These are phyloP conservation scores for Pseudococcus longispinus DNA, from an alignment of 2,888 invertebrate genomes.

Conservation along the genomic window DNA sequence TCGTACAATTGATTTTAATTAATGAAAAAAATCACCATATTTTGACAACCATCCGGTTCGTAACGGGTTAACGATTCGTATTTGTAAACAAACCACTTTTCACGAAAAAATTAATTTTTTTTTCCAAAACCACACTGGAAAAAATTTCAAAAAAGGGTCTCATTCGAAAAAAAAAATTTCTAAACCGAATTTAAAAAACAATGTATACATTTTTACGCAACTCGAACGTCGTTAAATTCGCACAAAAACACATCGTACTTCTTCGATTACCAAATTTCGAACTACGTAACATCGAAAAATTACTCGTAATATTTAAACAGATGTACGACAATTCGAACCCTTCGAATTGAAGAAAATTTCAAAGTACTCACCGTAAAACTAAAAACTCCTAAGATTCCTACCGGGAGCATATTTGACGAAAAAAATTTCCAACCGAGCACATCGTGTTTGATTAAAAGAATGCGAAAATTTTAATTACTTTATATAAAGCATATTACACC, in stretches of 20 bases:
- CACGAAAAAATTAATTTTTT: too few relatives aligned
- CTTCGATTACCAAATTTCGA: not conserved
- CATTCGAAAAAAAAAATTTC: not conserved
- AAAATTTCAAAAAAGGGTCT: not conserved
- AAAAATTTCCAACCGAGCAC: slow-evolving; percentile 31
- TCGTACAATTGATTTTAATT: not conserved
- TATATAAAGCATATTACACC: slow-evolving; percentile 45
- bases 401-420: not conserved
- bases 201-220: too few relatives aligned
- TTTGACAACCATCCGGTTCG: not conserved
- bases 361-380: slow-evolving; percentile 2
- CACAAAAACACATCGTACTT: not conserved
- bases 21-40: not conserved
- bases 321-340: not conserved
- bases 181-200: not conserved
- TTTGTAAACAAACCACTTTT: not conserved
- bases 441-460: slow-evolving; percentile 37
- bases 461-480: slow-evolving; percentile 40
- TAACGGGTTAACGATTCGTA: not conserved
- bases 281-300: not conserved
- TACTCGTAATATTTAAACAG: slow-evolving; percentile 1
- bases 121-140: too few relatives aligned
- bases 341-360: not conserved
- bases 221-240: not conserved
- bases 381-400: not conserved